Conservation (phyloP, 2,797 vertebrate genomes). For the Propithecus deckenii region DNA sequence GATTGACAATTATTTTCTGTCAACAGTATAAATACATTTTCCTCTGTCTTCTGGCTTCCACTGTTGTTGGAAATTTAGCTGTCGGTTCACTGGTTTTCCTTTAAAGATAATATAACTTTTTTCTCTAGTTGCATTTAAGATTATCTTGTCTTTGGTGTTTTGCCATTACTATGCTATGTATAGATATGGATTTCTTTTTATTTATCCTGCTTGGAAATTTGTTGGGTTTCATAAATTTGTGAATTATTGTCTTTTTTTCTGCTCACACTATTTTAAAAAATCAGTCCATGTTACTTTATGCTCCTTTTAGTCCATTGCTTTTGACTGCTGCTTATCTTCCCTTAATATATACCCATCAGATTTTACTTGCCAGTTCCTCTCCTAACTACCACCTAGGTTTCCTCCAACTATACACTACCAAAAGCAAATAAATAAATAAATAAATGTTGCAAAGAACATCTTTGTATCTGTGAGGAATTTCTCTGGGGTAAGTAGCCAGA, state of each 20-base stretch:
- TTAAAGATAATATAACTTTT: neutral
- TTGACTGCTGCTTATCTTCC: neutral
- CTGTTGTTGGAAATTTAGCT: neutral
- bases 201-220: neutral
- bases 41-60: neutral
- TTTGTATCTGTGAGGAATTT: neutral
- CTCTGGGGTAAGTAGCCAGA: neutral
- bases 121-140: neutral
- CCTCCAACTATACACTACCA: neutral
- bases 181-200: neutral
- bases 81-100: neutral
- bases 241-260: neutral
- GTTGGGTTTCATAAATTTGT: neutral
- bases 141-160: neutral
- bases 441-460: neutral
- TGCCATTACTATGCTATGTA: neutral
- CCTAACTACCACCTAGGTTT: neutral
- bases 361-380: neutral
- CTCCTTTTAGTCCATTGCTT: neutral
- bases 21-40: neutral
- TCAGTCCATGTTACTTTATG: neutral
- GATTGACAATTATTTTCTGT: neutral
- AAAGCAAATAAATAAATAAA: neutral
- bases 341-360: neutral
- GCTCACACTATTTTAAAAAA: neutral